Evolutionary conservation across 1,140 invertebrate species (phyloP).

Genomic region (Pectinophora gossypiella): DNA sequence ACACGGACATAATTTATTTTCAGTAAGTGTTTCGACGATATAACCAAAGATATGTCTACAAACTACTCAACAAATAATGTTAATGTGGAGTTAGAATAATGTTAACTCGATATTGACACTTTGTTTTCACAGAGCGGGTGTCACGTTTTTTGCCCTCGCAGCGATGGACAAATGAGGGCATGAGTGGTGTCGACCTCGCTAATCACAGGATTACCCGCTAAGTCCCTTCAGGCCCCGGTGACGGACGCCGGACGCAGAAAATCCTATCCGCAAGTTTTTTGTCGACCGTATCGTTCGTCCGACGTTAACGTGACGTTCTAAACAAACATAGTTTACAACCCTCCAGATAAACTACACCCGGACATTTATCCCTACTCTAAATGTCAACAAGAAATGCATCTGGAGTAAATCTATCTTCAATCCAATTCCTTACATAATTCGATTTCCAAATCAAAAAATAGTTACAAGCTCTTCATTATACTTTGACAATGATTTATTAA

Average conservation of each 20-base stretch:
- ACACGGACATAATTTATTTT: no score
- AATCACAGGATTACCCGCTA: constrained; percentile 30
- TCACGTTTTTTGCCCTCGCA: background rate
- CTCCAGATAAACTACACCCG: no score
- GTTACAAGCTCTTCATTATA: background rate
- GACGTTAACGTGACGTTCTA: background rate
- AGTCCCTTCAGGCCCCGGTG: constrained; percentile 15
- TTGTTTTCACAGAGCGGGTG: no score
- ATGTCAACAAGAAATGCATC: no score
- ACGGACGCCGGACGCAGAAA: constrained; percentile 2
- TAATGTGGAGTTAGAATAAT: no score
- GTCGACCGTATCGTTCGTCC: background rate
- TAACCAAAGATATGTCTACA: no score
- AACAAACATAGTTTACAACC: background rate
- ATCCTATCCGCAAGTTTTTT: constrained; percentile 3
- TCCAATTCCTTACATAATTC: no score
- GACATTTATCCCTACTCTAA: no score
- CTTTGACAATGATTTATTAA: background rate
- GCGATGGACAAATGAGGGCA: constrained; percentile 8
- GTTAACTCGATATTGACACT: no score
- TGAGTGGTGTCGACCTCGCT: constrained; percentile 22
- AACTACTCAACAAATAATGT: no score
- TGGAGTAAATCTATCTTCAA: no score
- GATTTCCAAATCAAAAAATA: background rate
- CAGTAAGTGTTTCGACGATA: no score